Percentiles rank a stretch among this genome's conserved stretches.
These are phyloP conservation scores for Megaceryle maxima DNA, from an alignment of 2,113 vertebrate species.

Conservation along the genomic window DNA sequence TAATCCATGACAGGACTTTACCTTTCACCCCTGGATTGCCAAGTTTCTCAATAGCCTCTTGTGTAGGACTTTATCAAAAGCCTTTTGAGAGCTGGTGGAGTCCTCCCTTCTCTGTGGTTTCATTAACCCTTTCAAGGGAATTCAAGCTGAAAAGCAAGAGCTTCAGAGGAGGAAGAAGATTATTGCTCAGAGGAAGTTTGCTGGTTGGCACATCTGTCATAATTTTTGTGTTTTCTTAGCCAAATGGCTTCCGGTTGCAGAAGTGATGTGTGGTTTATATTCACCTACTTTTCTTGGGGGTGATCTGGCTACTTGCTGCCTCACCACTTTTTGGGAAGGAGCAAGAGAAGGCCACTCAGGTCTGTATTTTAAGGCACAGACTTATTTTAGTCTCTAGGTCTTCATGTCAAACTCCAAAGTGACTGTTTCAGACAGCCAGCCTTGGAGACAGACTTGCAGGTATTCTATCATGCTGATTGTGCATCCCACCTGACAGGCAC, in stretches of 20 bases:
- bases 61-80: constrained; percentile 60
- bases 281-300: not conserved
- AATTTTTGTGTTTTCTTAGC: not conserved
- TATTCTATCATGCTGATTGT: not conserved
- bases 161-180: not conserved
- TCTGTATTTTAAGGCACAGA: not conserved
- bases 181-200: not conserved
- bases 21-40: constrained; percentile 58
- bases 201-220: not conserved
- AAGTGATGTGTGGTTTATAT: not conserved
- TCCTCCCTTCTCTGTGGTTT: not conserved
- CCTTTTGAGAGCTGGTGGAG: constrained; percentile 35
- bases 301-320: not conserved
- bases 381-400: not conserved
- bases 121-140: constrained; percentile 43
- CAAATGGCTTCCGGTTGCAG: not conserved
- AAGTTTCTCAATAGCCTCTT: constrained; percentile 69
- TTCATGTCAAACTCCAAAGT: not conserved
- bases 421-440: not conserved
- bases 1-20: constrained; percentile 64
- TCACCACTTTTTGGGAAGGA: not conserved
- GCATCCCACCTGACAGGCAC: not conserved
- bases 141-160: not conserved
- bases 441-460: not conserved
- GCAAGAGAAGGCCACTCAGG: not conserved